These are phyloP conservation scores for Diarsia rubi DNA, from an alignment of 2,888 invertebrate genomes.

Conservation along the genomic window DNA sequence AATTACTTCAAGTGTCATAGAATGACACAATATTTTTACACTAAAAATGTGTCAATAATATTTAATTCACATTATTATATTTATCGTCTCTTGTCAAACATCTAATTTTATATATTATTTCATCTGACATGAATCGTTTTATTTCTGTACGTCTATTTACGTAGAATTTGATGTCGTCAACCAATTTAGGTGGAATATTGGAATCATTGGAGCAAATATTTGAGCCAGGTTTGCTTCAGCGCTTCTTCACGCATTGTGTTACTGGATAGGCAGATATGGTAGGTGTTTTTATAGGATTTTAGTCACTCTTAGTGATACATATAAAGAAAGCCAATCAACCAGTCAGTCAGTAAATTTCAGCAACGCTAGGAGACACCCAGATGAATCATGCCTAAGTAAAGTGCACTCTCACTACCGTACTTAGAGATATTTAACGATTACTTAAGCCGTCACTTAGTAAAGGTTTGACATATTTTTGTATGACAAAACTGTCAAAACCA, in stretches of 20 bases:
- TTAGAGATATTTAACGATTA: no score
- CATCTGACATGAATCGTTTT: constrained; percentile 16
- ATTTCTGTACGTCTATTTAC: constrained; percentile 35
- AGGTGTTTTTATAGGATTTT: not conserved
- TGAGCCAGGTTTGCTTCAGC: constrained; percentile 16
- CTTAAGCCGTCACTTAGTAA: no score
- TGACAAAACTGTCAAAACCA: no score
- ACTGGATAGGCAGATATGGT: not conserved
- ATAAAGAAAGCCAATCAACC: no score
- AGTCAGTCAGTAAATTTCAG: not conserved
- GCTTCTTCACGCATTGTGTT: constrained; percentile 26
- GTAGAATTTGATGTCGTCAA: constrained; percentile 9
- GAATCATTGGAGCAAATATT: constrained; percentile 36
- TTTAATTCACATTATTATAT: not conserved
- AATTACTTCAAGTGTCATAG: not conserved
- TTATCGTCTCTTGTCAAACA: not conserved
- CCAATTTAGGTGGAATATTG: constrained; percentile 39
- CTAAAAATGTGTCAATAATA: not conserved
- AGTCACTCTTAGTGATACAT: not conserved
- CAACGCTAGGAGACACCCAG: not conserved
- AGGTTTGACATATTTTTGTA: no score
- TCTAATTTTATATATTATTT: constrained; percentile 7
- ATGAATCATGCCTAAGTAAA: not conserved
- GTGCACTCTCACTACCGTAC: no score
- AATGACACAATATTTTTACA: not conserved